Evolutionary conservation across 2,888 invertebrate genomes (phyloP).

Genomic region (Deilephila porcellus): DNA sequence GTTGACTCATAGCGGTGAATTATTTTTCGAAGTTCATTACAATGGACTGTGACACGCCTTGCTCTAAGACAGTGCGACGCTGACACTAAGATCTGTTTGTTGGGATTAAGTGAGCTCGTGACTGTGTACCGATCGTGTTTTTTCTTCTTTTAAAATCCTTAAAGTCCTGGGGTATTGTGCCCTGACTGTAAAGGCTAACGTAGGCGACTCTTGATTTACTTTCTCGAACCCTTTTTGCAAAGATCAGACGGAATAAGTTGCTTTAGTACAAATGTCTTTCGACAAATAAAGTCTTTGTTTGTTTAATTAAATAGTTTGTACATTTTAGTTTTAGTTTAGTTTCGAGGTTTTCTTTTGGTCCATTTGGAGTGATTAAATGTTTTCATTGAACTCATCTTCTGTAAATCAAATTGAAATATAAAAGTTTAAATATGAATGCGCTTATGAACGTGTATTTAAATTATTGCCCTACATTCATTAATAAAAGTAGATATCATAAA

Average conservation of each 20-base stretch:
- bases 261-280: background rate
- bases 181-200: conserved; percentile 22
- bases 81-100: conserved; percentile 70
- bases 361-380: conserved; percentile 7
- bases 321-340: background rate
- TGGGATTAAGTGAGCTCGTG: conserved; percentile 71
- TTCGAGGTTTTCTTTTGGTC: background rate
- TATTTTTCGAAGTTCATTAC: conserved; percentile 29
- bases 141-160: conserved; percentile 58
- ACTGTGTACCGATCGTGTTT: conserved; percentile 57
- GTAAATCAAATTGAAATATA: conserved; percentile 2
- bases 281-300: background rate
- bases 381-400: background rate
- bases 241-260: background rate
- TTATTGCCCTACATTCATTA: background rate
- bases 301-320: background rate
- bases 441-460: background rate
- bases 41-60: conserved; percentile 42
- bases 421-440: background rate
- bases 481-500: background rate
- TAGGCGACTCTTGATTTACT: background rate
- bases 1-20: conserved; percentile 13
- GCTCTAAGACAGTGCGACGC: conserved; percentile 50
- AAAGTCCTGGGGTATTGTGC: conserved; percentile 36
- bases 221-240: background rate